Base-by-base conservation (phyloP, 2,888 invertebrate genomes). In the Tipula lateralis region DNA sequence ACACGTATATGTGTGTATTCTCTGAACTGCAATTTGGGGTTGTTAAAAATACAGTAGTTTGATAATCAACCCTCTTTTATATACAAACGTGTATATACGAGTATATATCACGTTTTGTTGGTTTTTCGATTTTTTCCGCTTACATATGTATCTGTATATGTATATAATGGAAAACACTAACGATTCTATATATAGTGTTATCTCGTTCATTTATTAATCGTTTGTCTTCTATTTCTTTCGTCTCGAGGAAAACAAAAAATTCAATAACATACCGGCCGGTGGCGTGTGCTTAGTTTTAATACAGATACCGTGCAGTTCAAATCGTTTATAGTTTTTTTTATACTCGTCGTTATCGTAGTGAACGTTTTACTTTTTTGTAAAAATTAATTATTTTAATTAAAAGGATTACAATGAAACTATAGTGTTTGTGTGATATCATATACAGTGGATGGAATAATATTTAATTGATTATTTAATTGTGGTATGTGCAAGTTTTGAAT, bases 261-360 rank as follows among this genome's bases (percentile, higher is more conserved):
- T 24, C 66, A 66, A 66, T 66, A 66, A 66, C 66, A 66, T 24
- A 66, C 66, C 66, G 66, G 66, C 66, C 66, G 66, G 66, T 66
- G 66, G 66, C 66, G 66, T 66, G 66, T 24, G 66, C 66, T 66
- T 24, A 66, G 66, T 66, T 66, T 66, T 66, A 66, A 66, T 66
- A 66, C 66, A 66, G 66, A 66, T 66, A 66, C 66, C 66, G 66
- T 66, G 66, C 9, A 66, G 66, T 66, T 66, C 24, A 66, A 66
- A 66, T 66, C 66, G 66, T 9, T 9, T 19, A 24, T 19, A 66
- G 66, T 66, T 66, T 66, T 66, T 66, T 66, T 24, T 66, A 66
- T 66, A 24, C 24, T 9, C 24, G 24, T 24, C 66, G 66, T 66
- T 66, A 66, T 24, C 66, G 66, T 24, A 66, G 66, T 66, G 66